Evolutionary conservation across 2,888 invertebrate genomes (phyloP).

Genomic region (Orchesellides sinensis): DNA sequence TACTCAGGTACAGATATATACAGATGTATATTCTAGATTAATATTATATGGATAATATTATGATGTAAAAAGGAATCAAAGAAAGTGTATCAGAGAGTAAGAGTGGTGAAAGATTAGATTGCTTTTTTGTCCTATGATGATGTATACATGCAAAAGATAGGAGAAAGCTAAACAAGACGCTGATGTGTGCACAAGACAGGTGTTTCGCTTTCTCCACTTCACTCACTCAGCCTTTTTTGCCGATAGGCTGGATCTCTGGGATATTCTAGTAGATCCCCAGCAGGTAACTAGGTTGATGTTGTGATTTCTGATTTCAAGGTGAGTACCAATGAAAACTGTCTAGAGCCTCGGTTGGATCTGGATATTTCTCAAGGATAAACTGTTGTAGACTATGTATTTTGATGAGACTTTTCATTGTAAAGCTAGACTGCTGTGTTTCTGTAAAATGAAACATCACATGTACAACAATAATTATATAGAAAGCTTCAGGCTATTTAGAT

Average conservation of each 20-base stretch:
- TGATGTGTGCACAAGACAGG: constrained; percentile 7
- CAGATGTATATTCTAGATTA: neutral
- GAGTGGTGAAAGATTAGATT: neutral
- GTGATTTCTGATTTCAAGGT: neutral
- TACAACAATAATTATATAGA: too few relatives aligned
- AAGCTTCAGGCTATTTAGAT: too few relatives aligned
- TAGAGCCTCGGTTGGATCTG: too few relatives aligned
- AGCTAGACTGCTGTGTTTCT: too few relatives aligned
- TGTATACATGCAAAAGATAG: neutral
- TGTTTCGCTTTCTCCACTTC: constrained; percentile 20
- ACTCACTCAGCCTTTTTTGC: neutral
- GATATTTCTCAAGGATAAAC: neutral
- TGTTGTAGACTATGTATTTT: neutral
- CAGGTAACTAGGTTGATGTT: neutral
- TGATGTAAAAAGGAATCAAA: neutral
- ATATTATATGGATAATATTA: neutral
- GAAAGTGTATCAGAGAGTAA: neutral
- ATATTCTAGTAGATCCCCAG: too few relatives aligned
- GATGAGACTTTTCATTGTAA: too few relatives aligned
- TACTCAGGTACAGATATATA: too few relatives aligned
- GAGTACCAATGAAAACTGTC: neutral
- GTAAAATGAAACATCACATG: too few relatives aligned
- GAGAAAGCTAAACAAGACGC: neutral
- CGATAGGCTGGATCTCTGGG: too few relatives aligned
- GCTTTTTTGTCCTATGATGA: neutral